Base-by-base conservation (phyloP, 2,113 vertebrate genomes). In the Xenus cinereus region DNA sequence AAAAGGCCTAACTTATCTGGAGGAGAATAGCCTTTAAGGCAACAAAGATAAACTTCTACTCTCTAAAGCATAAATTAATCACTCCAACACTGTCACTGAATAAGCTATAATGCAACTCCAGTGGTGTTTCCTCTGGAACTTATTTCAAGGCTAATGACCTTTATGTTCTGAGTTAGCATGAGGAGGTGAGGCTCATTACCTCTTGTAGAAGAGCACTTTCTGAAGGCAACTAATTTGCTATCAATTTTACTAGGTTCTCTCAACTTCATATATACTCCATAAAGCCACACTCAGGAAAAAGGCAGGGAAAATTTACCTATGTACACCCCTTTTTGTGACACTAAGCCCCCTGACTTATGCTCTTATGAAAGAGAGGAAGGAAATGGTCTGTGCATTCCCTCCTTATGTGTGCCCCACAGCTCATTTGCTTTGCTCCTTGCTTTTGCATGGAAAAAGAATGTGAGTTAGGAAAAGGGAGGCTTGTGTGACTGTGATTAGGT, bases 391-490 rank as follows among this genome's bases (percentile, higher is more conserved):
- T 27, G 12, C 6, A 20, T 56, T 66, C 22, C 12, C 3, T 74
- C 14, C 26, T 41, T 37, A 3, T 24, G 14, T 7, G 33, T 72
- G 8, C 18, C 3, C 11, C 7, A 3, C 0, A 3, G 10, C 9
- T 68, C 12, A 30, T 50, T 32, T 14, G 5, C 15, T 95, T 83
- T 87, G 16, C 19, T 60, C 41, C 28, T 71, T 78, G 13, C 8
- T 50, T 86, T 78, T 79, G 5, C 37, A 33, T 7, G 39, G 23
- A 43, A 50, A 69, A 69, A 69, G 6, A 20, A 62, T 21, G 9
- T 69, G 32, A n/a, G 3, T 50, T 69, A 93, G 60, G 37, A 48
- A 90, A 66, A 15, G 10, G n/a, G 21, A 87, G 18, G 13, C 16
- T 53, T 37, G 18, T 43, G 35, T 56, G 30, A 32, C 35, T 43